Evolutionary conservation across 2,113 vertebrate genomes (phyloP), one percentile per base, ranked within the genome.

Genomic region (Eira barbara): DNA sequence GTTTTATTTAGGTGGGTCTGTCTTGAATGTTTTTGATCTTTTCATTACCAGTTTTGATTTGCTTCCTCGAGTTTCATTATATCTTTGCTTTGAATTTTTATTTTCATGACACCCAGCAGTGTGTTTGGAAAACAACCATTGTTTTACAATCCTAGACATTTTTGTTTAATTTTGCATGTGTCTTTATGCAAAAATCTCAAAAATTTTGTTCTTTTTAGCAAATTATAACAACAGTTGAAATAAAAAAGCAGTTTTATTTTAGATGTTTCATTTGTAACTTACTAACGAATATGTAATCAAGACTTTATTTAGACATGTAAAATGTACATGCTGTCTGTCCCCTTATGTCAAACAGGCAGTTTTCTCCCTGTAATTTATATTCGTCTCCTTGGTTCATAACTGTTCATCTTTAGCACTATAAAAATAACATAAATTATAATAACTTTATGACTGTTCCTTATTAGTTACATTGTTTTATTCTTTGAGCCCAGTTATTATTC

Each of bases 401-500:
- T 83, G 17, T 47, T 83, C 21, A 73, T 73, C 57, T 73, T 86
- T 94, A 31, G n/a, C 15, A 84, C 71, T 96, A 34, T 94, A 89
- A 92, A 97, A 95, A 82, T 94, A 78, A 92, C 34, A 34, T 61
- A 84, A 88, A 76, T 85, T 78, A 52, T 97, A 97, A 94, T 67
- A 55, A 69, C 14, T 84, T 67, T 34, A 49, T 63, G 31, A 80
- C 47, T 95, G 36, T 78, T 92, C 25, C 73, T 95, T 79, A 34
- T 27, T 80, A 34, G 23, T 29, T 83, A 39, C 89, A 80, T 97
- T 86, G 6, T 42, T 49, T 11, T 34, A 59, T 21, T 91, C 91
- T 87, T 92, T 98, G 36, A 78, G 36, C n/a, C 3, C 31, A 81
- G 45, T 80, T 71, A 31, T 78, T 85, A 82, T 85, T 87, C 13